phyloP scores from a whole-genome alignment of 2,888 invertebrate species.

The Dicranocentrus wangi region DNA sequence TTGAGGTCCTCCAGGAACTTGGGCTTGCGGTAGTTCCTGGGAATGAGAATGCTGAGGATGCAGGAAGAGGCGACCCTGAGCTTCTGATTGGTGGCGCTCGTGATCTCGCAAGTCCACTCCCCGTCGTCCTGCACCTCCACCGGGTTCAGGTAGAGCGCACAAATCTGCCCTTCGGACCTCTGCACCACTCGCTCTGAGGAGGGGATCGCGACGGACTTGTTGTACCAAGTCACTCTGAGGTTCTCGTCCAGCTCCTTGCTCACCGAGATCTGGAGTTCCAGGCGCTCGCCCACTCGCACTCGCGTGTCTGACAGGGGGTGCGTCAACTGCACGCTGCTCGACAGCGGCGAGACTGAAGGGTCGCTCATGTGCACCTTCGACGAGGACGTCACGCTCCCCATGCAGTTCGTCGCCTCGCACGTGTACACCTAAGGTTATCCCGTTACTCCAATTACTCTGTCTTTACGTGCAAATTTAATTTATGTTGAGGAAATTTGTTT shows the following conservation, averaged over 20 bases:
- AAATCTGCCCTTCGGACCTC: slow-evolving; percentile 87
- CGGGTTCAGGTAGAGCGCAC: slow-evolving; percentile 83
- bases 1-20: slow-evolving; percentile 92
- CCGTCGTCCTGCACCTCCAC: slow-evolving; percentile 89
- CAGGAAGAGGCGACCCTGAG: slow-evolving; percentile 63
- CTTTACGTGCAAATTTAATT: too few species aligned
- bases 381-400: slow-evolving; percentile 88
- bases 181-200: slow-evolving; percentile 75
- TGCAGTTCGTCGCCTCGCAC: slow-evolving; percentile 90
- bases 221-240: slow-evolving; percentile 87
- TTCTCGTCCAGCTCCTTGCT: slow-evolving; percentile 79
- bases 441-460: too few species aligned
- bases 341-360: not conserved
- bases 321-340: not conserved
- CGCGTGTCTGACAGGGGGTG: slow-evolving; percentile 80
- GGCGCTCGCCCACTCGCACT: slow-evolving; percentile 85
- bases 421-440: slow-evolving; percentile 84
- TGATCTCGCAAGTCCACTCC: slow-evolving; percentile 92
- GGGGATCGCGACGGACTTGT: slow-evolving; percentile 82
- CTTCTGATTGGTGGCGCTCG: slow-evolving; percentile 74
- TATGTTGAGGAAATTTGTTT: too few species aligned
- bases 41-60: slow-evolving; percentile 79
- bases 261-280: slow-evolving; percentile 77
- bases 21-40: slow-evolving; percentile 91
- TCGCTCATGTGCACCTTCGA: slow-evolving; percentile 85